Conservation (phyloP, 1,140 invertebrate species). For the Drosophila arawakana region DNA sequence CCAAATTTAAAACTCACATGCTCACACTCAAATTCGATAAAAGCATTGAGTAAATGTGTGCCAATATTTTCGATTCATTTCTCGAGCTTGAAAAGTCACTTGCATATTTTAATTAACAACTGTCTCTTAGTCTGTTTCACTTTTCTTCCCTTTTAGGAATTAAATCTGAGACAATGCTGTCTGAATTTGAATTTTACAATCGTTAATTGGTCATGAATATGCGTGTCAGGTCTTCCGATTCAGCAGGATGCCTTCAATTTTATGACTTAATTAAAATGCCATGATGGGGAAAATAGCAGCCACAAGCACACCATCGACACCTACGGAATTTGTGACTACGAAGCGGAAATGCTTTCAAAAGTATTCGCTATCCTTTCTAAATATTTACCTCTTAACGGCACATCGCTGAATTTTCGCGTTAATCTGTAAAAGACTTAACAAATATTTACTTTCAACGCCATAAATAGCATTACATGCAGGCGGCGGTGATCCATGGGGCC, state of each 20-base stretch:
- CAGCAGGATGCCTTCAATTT: constrained; percentile 17
- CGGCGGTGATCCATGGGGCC: neutral
- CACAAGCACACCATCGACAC: constrained; percentile 21
- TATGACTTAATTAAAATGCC: constrained; percentile 49
- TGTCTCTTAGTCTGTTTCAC: constrained; percentile 18
- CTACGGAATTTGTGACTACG: constrained; percentile 3
- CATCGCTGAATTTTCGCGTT: constrained; percentile 33
- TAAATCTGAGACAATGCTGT: neutral
- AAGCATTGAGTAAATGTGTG: neutral
- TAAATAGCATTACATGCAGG: constrained; percentile 17
- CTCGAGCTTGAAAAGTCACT: constrained; percentile 12
- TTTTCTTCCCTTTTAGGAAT: neutral
- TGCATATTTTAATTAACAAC: constrained; percentile 30
- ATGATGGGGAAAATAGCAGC: neutral
- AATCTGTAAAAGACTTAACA: constrained; percentile 47
- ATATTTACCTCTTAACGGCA: constrained; percentile 60
- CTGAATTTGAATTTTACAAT: constrained; percentile 3
- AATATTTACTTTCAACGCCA: constrained; percentile 41
- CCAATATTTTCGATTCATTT: constrained; percentile 20
- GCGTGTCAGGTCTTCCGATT: constrained; percentile 15
- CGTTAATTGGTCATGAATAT: constrained; percentile 38
- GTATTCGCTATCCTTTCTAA: constrained; percentile 42
- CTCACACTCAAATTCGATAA: neutral
- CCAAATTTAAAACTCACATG: constrained; percentile 2
- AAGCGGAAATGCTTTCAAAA: constrained; percentile 30